Evolutionary conservation across 1,140 invertebrate genomes (phyloP).

Genomic region (Euura saliciscinereae): DNA sequence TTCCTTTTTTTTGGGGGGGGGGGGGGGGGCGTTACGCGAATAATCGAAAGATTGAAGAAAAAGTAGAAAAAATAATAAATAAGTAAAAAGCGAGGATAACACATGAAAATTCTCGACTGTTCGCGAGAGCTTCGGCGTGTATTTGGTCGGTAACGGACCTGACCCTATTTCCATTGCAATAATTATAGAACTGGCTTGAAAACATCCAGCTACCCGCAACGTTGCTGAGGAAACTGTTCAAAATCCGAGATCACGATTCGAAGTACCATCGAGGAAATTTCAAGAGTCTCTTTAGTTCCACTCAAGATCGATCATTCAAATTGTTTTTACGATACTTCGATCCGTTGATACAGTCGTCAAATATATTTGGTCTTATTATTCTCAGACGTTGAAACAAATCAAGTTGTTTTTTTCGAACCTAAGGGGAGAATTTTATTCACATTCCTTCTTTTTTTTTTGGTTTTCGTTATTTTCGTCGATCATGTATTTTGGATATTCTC

Average conservation of each 20-base stretch:
- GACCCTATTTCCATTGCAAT: conserved; percentile 7
- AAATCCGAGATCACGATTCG: not conserved
- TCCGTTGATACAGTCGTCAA: no score
- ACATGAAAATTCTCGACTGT: not conserved
- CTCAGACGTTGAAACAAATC: not conserved
- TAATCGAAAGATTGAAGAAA: not conserved
- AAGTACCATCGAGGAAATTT: not conserved
- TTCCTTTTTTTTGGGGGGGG: not conserved
- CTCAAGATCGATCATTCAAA: not conserved
- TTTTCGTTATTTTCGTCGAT: not conserved
- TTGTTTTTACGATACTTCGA: no score
- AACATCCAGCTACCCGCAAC: not conserved
- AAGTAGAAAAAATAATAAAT: not conserved
- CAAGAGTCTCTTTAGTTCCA: not conserved
- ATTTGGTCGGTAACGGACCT: conserved; percentile 5
- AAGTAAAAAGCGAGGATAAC: no score
- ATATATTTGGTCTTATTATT: not conserved
- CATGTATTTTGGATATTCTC: not conserved
- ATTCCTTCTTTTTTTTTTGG: not conserved
- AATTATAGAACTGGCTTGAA: conserved; percentile 4
- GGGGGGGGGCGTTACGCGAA: not conserved
- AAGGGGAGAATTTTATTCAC: no score
- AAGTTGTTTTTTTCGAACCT: no score
- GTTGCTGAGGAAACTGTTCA: not conserved
- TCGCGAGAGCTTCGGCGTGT: not conserved